Evolutionary conservation across 53 echinoderm and acorn worm species (phyloP), one percentile per base, ranked within the genome.

Genomic region (Mesocentrotus franciscanus): DNA sequence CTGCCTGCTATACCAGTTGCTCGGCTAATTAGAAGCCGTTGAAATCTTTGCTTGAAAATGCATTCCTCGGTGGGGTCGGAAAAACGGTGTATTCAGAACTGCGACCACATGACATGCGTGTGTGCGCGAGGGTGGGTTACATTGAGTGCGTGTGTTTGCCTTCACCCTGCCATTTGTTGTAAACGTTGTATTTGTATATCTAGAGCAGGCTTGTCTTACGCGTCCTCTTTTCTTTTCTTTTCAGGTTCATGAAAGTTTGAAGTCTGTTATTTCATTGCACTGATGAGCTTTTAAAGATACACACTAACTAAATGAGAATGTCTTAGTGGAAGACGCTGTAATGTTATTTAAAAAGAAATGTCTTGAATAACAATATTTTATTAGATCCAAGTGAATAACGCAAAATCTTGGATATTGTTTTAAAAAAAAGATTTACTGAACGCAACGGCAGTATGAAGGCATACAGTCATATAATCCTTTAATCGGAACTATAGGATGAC

Each of bases 11-110:
- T 33, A 36, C 79, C 93, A 93, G 93, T 93, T 93, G 93, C 15
- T 81, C 93, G 16, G 8, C 83, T 93, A 93, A 93, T 93, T 93
- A 93, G 84, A 59, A 93, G 60, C 79, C 61, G 93, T 81, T 93
- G 93, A 93, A 60, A 81, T 60, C 56, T 57, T 56, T 60, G 20
- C 79, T 68, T 24, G 74, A 91, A 91, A 91, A 91, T 91, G 35
- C 35, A 17, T 91, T 91, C 91, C 66, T 30, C 66, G 59, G 27
- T 87, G 57, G 87, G 49, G 49, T 49, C n/a, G 59, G n/a, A 14
- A 12, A 12, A 87, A 87, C 58, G 10, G n/a, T 87, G 87, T 58
- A 87, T 10, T 11, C 27, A 36, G 81, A 81, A 15, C 18, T 81
- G 81, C 81, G 16, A 85, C 59, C 87, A 87, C 58, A 24, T 27